phyloP scores from a whole-genome alignment of 2,113 vertebrate species.

The Myiozetetes cayanensis region DNA sequence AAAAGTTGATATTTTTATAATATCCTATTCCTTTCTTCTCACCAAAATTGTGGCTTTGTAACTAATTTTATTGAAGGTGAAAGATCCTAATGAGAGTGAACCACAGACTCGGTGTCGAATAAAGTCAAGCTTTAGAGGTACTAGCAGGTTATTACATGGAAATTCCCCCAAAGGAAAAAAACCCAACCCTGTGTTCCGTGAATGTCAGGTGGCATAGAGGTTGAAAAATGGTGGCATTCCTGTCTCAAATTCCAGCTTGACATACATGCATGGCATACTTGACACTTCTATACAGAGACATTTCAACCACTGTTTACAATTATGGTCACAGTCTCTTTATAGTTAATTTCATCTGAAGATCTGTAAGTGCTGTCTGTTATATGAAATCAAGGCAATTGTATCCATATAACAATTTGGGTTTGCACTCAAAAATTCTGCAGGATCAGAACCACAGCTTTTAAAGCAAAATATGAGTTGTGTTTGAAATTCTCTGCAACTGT shows the following conservation, averaged over 20 bases:
- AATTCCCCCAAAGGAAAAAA: not conserved
- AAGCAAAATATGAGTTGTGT: not conserved
- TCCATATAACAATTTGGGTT: not conserved
- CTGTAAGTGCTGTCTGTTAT: not conserved
- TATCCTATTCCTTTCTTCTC: not conserved
- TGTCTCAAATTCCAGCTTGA: not conserved
- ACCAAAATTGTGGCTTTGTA: not conserved
- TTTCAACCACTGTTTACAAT: not conserved
- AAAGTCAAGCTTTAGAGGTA: not conserved
- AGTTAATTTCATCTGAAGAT: not conserved
- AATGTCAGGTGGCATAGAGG: not conserved
- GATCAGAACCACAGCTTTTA: not conserved
- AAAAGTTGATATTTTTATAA: not conserved
- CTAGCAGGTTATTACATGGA: not conserved
- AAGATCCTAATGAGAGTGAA: not conserved
- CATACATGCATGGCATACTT: accelerated
- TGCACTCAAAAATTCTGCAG: not conserved
- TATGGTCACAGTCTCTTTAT: not conserved
- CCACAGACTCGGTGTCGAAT: not conserved
- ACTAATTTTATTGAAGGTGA: not conserved
- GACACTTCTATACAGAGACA: not conserved
- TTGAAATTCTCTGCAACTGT: not conserved
- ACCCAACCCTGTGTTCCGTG: not conserved
- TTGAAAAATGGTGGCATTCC: not conserved
- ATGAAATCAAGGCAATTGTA: not conserved